Percentiles rank a stretch among this genome's conserved stretches.
Conservation (phyloP, 1,140 invertebrate species). For the Lanistes nyassanus region DNA sequence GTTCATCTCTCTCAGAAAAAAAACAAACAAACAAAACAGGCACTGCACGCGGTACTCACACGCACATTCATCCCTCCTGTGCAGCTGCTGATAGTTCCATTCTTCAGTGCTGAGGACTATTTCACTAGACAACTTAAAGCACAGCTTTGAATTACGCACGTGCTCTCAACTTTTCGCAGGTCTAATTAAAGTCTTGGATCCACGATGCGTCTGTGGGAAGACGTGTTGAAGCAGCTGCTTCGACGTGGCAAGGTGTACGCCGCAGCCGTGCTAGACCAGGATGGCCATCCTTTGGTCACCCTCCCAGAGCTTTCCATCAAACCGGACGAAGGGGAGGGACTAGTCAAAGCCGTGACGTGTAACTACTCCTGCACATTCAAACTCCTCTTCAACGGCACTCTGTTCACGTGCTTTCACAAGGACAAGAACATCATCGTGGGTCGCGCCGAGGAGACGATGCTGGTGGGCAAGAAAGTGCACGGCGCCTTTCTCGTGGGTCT, state of each 20-base stretch:
- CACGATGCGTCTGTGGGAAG: conserved; percentile 6
- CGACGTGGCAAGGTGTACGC: conserved; percentile 32
- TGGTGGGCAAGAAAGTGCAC: conserved; percentile 27
- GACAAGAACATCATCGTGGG: conserved; percentile 25
- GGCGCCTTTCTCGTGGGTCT: conserved; percentile 28
- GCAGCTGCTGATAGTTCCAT: too few relatives aligned
- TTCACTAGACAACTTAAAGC: background rate
- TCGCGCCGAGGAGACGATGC: conserved; percentile 21
- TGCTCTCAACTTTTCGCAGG: too few relatives aligned
- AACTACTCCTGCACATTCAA: conserved; percentile 18
- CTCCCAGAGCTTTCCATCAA: conserved; percentile 10
- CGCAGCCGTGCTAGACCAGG: conserved; percentile 16
- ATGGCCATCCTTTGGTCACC: conserved; percentile 1
- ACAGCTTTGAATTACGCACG: background rate
- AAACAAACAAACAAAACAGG: too few relatives aligned
- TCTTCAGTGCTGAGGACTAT: too few relatives aligned
- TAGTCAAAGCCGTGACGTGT: conserved; percentile 15
- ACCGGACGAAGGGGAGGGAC: background rate
- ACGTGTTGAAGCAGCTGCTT: conserved; percentile 24
- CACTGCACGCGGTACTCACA: too few relatives aligned
- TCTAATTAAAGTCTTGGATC: too few relatives aligned
- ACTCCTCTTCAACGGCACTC: conserved; percentile 9
- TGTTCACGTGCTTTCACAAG: conserved; percentile 29
- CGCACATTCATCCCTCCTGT: background rate
- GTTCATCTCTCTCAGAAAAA: too few relatives aligned